Base-by-base conservation (phyloP, 2,113 vertebrate species). In the Petroica traversi region DNA sequence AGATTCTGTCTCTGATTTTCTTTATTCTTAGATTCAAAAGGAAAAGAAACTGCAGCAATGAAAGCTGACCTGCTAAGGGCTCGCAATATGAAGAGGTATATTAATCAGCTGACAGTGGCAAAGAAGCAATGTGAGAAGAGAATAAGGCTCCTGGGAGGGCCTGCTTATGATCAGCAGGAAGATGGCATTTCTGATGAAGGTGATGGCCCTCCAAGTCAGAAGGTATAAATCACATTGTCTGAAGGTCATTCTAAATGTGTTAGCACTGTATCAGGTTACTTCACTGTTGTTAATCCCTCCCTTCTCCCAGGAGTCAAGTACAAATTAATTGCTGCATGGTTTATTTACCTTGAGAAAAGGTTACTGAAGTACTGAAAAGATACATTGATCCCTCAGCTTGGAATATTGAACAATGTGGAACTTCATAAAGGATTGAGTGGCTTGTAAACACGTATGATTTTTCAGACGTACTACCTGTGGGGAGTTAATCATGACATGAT, bases 121-220 rank as follows among this genome's bases (percentile, higher is more conserved):
- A 99, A 99, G 98, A 99, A 99, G 96, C 99, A 99, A 59, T 99
- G 99, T 40, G 99, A 99, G 97, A 99, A 99, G 95, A 97, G 99
- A 66, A 99, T 99, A 93, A 98, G 98, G 38, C 93, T 98, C 14
- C 97, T 99, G 22, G 99, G 99, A 19, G 99, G 99, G 12, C 99
- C 99, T 41, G 98, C 98, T 95, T 99, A 99, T 55, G 99, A 99
- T 91, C 98, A 98, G 87, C 98, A 98, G 67, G 99, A 99, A 52
- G 98, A 99, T 40, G 98, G 98, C 33, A 76, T 95, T 88, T 97
- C 94, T 38, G 99, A 99, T 8, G 99, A 99, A 34, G 98, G 97
- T 1, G 99, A 99, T 19, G 99, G 98, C 8, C 98, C 98, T 45
- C 98, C 98, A 68, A 99, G 97, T 96, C 99, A 99, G 96, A 99